Percentiles rank a stretch among this genome's conserved stretches.
Conservation (phyloP, 2,113 vertebrate genomes). For the Engraulis encrasicolus region DNA sequence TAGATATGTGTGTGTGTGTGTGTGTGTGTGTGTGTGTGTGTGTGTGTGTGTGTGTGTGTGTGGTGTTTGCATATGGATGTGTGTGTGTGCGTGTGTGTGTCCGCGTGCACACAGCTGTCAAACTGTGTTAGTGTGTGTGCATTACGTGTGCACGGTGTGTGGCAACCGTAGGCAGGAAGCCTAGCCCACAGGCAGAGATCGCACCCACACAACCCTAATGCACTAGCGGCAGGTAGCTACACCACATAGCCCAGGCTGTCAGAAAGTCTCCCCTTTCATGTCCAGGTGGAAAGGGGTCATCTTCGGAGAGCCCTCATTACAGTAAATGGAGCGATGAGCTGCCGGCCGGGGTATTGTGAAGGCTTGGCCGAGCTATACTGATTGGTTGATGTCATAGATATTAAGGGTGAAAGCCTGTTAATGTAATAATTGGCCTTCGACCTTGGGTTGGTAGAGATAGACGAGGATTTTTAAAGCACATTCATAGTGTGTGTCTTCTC, state of each 20-base stretch:
- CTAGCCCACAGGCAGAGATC: slow-evolving; percentile 55
- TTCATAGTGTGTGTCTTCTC: neutral
- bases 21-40: too few relatives aligned
- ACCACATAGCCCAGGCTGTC: slow-evolving; percentile 36
- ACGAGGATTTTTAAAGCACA: neutral
- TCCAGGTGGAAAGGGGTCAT: slow-evolving; percentile 44
- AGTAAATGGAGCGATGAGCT: slow-evolving; percentile 32
- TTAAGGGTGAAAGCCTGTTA: slow-evolving; percentile 23
- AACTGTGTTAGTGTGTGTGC: too few relatives aligned
- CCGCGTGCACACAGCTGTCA: too few relatives aligned
- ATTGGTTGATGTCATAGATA: slow-evolving; percentile 14
- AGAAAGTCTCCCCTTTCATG: slow-evolving; percentile 39
- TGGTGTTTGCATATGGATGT: too few relatives aligned
- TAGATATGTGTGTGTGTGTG: too few relatives aligned
- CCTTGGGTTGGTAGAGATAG: neutral
- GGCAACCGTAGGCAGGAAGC: neutral
- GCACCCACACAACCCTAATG: slow-evolving; percentile 50
- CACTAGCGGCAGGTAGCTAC: slow-evolving; percentile 54
- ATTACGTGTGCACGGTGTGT: too few relatives aligned
- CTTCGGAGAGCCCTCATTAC: slow-evolving; percentile 52
- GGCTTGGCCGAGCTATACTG: slow-evolving; percentile 22
- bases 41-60: too few relatives aligned
- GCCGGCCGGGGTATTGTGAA: neutral
- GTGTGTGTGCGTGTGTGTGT: too few relatives aligned
- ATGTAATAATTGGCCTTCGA: neutral